Conservation (phyloP, 2,113 vertebrate genomes). For the Ia io region DNA sequence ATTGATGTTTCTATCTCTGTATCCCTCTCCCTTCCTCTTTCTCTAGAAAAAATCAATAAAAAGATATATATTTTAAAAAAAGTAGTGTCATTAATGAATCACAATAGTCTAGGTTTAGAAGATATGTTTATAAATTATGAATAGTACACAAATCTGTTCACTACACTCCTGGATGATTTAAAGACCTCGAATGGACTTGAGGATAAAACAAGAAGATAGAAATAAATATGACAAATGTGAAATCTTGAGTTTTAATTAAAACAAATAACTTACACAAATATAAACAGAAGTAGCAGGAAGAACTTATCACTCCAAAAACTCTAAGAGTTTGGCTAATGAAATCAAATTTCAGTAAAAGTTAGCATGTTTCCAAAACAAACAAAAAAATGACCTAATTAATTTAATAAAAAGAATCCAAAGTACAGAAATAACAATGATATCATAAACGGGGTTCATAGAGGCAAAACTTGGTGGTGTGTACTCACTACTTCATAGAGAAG, state of each 20-base stretch:
- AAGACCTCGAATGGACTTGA: neutral
- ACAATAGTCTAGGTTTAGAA: neutral
- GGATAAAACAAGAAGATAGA: neutral
- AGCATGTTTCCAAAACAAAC: neutral
- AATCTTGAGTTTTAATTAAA: neutral
- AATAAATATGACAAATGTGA: neutral
- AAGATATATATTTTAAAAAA: too few species aligned
- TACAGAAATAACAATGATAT: neutral
- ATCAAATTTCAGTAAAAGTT: neutral
- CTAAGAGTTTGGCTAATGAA: neutral
- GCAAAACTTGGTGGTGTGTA: neutral
- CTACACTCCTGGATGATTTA: neutral
- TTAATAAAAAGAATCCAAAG: neutral
- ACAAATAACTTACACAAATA: neutral
- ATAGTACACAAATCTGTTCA: neutral
- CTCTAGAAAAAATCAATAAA: too few species aligned
- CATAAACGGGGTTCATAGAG: neutral
- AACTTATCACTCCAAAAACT: neutral
- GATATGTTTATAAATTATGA: neutral
- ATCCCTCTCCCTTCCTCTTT: too few species aligned
- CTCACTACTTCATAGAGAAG: neutral
- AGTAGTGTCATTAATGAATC: neutral
- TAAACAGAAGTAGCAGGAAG: neutral
- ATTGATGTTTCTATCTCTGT: too few species aligned
- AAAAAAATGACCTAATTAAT: neutral